These are phyloP conservation scores for Gibbula magus DNA, from an alignment of 2,888 invertebrate genomes.

Conservation along the genomic window DNA sequence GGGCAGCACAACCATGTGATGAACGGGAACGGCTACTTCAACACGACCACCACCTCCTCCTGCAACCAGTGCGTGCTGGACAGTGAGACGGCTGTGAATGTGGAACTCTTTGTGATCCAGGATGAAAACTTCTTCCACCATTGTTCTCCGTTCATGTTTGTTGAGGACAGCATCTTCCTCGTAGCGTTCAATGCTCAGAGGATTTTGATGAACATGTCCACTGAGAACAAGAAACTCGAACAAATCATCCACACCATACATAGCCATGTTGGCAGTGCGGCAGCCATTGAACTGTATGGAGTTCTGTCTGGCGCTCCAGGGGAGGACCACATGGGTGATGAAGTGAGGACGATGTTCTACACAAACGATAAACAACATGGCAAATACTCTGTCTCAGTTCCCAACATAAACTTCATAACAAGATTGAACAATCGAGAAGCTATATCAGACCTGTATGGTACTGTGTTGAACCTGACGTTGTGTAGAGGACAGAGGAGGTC, in stretches of 20 bases:
- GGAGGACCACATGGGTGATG: constrained; percentile 36
- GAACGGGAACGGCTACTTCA: background rate
- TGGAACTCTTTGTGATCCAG: constrained; percentile 53
- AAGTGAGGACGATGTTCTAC: constrained; percentile 52
- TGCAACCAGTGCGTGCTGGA: background rate
- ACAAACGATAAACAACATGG: constrained; percentile 47
- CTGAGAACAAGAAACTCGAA: constrained; percentile 54
- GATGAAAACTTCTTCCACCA: constrained; percentile 59
- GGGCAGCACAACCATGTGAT: background rate
- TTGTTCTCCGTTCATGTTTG: constrained; percentile 55
- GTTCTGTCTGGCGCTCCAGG: background rate
- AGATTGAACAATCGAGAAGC: background rate
- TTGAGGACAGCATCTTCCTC: constrained; percentile 52
- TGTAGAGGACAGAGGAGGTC: background rate
- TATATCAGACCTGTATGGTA: background rate
- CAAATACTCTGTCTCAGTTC: constrained; percentile 13
- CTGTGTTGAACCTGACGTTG: background rate
- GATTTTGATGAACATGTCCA: constrained; percentile 48
- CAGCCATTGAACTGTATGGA: constrained; percentile 7
- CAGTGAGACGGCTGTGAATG: constrained; percentile 36
- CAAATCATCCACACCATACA: constrained; percentile 56
- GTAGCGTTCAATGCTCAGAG: constrained; percentile 60
- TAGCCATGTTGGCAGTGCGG: constrained; percentile 45
- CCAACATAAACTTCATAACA: background rate
- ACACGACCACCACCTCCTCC: background rate